Evolutionary conservation across 2,113 vertebrate species (phyloP).

Genomic region (Lonchura striata): DNA sequence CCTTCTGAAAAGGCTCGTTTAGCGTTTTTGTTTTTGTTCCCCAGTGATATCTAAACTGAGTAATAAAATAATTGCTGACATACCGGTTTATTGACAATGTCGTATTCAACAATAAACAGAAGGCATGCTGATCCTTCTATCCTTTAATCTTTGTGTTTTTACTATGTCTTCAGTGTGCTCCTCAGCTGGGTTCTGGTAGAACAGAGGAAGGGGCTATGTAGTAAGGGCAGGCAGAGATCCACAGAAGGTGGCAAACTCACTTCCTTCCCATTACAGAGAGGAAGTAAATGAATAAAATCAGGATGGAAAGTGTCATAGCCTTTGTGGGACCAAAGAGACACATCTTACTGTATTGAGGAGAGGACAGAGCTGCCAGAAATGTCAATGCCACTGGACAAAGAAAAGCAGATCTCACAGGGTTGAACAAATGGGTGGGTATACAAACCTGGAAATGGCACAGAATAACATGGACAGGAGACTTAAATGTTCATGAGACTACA

Average conservation of each 20-base stretch:
- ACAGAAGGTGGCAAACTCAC: not conserved
- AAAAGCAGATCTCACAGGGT: not conserved
- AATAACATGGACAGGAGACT: not conserved
- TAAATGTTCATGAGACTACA: not conserved
- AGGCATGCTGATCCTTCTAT: not conserved
- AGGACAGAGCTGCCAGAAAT: not conserved
- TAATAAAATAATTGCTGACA: conserved; percentile 10
- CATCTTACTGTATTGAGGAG: not conserved
- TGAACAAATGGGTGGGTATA: not conserved
- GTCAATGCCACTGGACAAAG: not conserved
- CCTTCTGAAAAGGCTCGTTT: not conserved
- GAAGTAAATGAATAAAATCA: not conserved
- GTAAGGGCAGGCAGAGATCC: not conserved
- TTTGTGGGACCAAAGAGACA: not conserved
- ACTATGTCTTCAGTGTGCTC: not conserved
- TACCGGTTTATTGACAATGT: not conserved
- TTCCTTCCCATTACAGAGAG: not conserved
- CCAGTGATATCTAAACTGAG: not conserved
- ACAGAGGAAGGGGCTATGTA: rapidly evolving
- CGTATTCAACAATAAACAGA: not conserved
- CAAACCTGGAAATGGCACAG: not conserved
- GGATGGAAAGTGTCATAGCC: not conserved
- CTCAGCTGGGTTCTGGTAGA: not conserved
- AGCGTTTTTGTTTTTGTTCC: not conserved
- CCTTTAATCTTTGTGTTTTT: not conserved